Evolutionary conservation across 1,140 invertebrate species (phyloP), one percentile per base, ranked within the genome.

Genomic region (Sinonovacula constricta): DNA sequence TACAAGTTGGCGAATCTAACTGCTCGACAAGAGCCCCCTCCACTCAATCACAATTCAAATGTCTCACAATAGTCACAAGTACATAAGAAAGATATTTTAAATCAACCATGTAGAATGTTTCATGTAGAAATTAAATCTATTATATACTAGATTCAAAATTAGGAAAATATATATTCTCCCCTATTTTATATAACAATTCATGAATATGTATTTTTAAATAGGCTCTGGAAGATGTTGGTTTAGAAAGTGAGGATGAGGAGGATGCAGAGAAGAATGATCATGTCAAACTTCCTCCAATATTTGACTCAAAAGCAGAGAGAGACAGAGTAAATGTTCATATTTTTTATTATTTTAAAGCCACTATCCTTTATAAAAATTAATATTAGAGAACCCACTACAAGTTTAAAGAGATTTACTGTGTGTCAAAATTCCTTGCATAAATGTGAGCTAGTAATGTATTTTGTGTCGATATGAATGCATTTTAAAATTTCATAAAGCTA

Each of bases 201-300:
- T 45, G 18, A 45, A 45, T 45, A 10, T 45, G 39, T 45, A 45
- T 45, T 18, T 45, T 45, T 26, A 15, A 49, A 28, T 36, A 67
- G 72, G 59, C 28, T 7, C 26, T 76, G 22, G 62, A 66, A 18
- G 53, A 66, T 15, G 18, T 66, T 5, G 63, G 45, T 10, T 36
- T 68, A 31, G 63, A 60, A 3, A 49, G 45, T 56, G 51, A 53
- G 15, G 45, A 24, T 60, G 57, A 68, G 15, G 56, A 62, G 15
- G 63, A 62, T 15, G 36, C 31, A 15, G 39, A 34, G 31, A 51
- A 18, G 10, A 0, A 24, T 18, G 5, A 49, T 51, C 3, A 30
- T 12, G 3, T 57, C 2, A 36, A 59, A 51, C 10, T 15, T 5
- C 26, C 62, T 22, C n/a, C 26, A 18, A 31, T 69, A 3, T 51